A percentile compares a stretch with the other conserved stretches of the same genome.
Conservation (phyloP, 1,140 invertebrate genomes). For the Lordiphosa mommai region DNA sequence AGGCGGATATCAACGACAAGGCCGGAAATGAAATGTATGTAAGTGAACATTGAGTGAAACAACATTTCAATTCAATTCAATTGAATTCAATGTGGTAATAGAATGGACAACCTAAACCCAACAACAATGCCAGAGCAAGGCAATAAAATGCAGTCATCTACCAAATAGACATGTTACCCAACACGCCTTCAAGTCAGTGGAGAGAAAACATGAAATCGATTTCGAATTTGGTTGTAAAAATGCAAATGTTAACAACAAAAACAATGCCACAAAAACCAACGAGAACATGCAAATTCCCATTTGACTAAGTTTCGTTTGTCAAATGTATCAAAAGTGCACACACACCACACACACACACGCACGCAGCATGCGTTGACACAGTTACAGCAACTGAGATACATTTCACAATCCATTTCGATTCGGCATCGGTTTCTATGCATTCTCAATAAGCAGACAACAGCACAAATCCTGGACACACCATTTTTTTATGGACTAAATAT, state of each 20-base stretch:
- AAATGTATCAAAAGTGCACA: conserved; percentile 37
- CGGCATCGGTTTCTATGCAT: no score
- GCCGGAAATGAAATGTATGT: conserved; percentile 53
- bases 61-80: conserved; percentile 24
- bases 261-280: neutral
- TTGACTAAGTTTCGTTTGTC: conserved; percentile 44
- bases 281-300: conserved; percentile 42
- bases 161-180: conserved; percentile 23
- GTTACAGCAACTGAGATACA: neutral
- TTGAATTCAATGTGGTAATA: conserved; percentile 7
- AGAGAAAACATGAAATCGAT: conserved; percentile 44
- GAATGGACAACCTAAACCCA: conserved; percentile 2
- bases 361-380: conserved; percentile 22
- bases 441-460: conserved; percentile 2
- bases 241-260: conserved; percentile 42
- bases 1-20: conserved; percentile 53
- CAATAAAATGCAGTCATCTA: conserved; percentile 38
- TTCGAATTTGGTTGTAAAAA: conserved; percentile 58
- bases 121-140: conserved; percentile 16
- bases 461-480: no score
- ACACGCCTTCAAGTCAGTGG: conserved; percentile 17
- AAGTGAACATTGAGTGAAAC: conserved; percentile 35
- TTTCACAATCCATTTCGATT: conserved; percentile 4
- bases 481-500: no score
- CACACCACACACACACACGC: conserved; percentile 3